phyloP scores from a whole-genome alignment of 2,797 vertebrate species.

The Pagetopsis macropterus region DNA sequence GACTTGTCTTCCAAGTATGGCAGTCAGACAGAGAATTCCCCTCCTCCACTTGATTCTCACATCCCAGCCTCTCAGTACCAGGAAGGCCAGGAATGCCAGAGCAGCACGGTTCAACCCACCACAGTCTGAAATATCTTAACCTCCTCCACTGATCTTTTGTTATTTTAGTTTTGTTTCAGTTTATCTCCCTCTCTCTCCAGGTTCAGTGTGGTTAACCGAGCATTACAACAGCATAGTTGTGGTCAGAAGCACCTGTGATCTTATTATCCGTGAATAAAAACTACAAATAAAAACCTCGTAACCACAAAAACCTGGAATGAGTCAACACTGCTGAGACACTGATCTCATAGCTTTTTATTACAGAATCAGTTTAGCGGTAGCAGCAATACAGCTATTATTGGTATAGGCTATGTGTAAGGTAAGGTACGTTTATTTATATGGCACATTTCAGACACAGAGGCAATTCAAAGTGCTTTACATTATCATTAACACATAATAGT shows the following conservation, averaged over 20 bases:
- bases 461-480: no score
- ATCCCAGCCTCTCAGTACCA: conserved; percentile 61
- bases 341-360: conserved; percentile 18
- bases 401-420: not conserved
- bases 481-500: no score
- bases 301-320: conserved; percentile 11
- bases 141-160: conserved; percentile 38
- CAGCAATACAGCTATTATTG: not conserved
- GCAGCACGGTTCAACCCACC: conserved; percentile 45
- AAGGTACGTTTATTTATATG: no score
- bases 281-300: not conserved
- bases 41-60: conserved; percentile 66
- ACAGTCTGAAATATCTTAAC: conserved; percentile 37
- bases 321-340: not conserved
- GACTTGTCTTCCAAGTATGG: conserved; percentile 79
- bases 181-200: conserved; percentile 6
- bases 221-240: conserved; percentile 1
- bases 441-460: no score
- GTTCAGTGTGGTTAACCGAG: not conserved
- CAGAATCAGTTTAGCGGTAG: conserved; percentile 19
- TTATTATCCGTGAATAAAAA: conserved; percentile 8
- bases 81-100: conserved; percentile 78
- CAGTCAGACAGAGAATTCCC: conserved; percentile 66
- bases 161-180: conserved; percentile 8
- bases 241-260: conserved; percentile 35